phyloP scores from a whole-genome alignment of 2,797 vertebrate genomes.

The Galaxias olidus region DNA sequence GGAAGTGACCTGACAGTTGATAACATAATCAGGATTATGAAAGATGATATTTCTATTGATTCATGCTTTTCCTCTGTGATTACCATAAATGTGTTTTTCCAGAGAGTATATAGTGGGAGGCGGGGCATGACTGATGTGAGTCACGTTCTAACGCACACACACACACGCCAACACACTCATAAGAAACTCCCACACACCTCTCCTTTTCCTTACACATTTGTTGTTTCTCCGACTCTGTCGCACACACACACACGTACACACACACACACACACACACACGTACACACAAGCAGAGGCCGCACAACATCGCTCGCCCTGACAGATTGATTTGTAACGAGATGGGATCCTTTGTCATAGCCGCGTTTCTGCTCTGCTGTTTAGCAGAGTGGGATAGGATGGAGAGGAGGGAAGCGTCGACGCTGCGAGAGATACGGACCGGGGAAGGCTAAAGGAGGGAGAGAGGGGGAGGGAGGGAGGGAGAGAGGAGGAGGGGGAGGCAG shows the following conservation, averaged over 20 bases:
- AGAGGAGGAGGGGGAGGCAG: neutral
- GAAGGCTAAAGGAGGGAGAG: conserved; percentile 1
- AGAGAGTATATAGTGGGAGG: conserved; percentile 32
- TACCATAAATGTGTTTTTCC: conserved; percentile 25
- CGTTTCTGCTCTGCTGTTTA: conserved; percentile 22
- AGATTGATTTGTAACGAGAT: conserved; percentile 54
- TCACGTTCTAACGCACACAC: conserved; percentile 36
- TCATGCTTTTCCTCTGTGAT: conserved; percentile 26
- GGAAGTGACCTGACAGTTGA: conserved; percentile 21
- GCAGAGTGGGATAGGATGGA: conserved; percentile 11
- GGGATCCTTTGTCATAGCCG: conserved; percentile 33
- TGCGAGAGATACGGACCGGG: conserved; percentile 12
- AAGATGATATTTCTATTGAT: conserved; percentile 38
- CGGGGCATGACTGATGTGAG: conserved; percentile 47
- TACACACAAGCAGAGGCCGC: neutral
- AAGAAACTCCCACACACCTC: neutral
- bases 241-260: neutral
- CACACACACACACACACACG: conserved; percentile 9
- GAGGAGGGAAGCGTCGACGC: conserved; percentile 25
- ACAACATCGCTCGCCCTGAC: conserved; percentile 26
- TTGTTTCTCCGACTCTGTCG: too few relatives aligned
- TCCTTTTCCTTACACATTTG: too few relatives aligned
- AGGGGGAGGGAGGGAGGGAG: conserved; percentile 36
- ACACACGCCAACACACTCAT: conserved; percentile 19
- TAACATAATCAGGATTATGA: conserved; percentile 49